Conservation (phyloP, 1,140 invertebrate genomes). For the Cydia amplana region DNA sequence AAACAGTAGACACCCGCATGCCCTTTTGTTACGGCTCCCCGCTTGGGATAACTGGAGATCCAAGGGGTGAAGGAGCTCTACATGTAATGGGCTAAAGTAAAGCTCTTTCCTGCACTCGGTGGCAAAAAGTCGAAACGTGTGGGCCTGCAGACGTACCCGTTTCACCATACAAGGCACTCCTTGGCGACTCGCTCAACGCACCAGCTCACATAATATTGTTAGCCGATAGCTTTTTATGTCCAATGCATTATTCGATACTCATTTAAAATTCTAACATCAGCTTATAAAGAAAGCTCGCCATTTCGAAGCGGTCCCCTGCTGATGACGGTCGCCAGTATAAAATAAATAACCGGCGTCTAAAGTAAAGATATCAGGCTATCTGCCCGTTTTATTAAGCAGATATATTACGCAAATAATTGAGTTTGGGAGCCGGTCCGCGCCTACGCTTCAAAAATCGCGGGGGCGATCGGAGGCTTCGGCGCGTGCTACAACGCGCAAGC, state of each 20-base stretch:
- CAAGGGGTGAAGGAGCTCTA: slow-evolving; percentile 49
- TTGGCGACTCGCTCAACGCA: slow-evolving; percentile 70
- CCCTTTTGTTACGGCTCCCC: slow-evolving; percentile 46
- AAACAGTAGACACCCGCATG: slow-evolving; percentile 40
- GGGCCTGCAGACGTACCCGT: slow-evolving; percentile 75
- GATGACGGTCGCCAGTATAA: slow-evolving; percentile 55
- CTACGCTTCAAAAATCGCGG: slow-evolving; percentile 71
- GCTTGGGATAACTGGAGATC: neutral
- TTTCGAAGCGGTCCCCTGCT: slow-evolving; percentile 72
- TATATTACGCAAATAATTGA: slow-evolving; percentile 74
- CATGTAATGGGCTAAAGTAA: slow-evolving; percentile 52
- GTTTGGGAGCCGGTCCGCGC: slow-evolving; percentile 62
- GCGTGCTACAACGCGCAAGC: slow-evolving; percentile 68
- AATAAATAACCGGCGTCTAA: slow-evolving; percentile 48
- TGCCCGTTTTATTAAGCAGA: slow-evolving; percentile 56
- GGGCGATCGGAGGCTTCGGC: slow-evolving; percentile 70
- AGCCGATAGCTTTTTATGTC: slow-evolving; percentile 78
- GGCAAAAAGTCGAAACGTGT: slow-evolving; percentile 77
- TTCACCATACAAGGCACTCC: slow-evolving; percentile 74
- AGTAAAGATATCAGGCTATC: slow-evolving; percentile 24
- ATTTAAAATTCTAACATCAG: slow-evolving; percentile 79
- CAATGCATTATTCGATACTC: slow-evolving; percentile 78
- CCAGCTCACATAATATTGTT: slow-evolving; percentile 77
- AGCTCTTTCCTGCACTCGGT: slow-evolving; percentile 67
- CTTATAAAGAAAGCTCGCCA: slow-evolving; percentile 76